Percentiles rank a stretch among this genome's conserved stretches.
phyloP scores from a whole-genome alignment of 2,888 invertebrate species.

The Leucania comma region DNA sequence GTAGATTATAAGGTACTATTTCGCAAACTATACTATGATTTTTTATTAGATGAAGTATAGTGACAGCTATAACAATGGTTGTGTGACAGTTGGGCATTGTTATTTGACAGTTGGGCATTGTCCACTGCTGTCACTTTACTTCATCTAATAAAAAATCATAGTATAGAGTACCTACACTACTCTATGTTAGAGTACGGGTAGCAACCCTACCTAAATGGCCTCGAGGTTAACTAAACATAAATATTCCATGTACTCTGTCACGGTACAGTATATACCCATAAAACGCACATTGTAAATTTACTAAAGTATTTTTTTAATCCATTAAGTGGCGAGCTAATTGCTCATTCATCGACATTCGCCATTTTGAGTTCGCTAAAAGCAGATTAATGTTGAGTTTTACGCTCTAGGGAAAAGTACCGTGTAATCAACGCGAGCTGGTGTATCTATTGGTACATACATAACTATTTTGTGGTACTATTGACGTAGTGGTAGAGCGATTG shows the following conservation, averaged over 20 bases:
- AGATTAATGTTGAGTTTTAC: constrained; percentile 43
- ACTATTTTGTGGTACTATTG: neutral
- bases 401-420: constrained; percentile 38
- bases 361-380: constrained; percentile 54
- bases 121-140: too few species aligned
- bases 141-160: too few species aligned
- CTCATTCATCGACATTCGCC: constrained; percentile 49
- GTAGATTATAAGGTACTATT: too few species aligned
- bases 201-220: neutral
- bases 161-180: too few species aligned
- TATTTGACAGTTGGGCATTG: too few species aligned
- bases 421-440: constrained; percentile 27
- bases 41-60: too few species aligned
- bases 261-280: neutral
- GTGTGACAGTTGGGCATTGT: too few species aligned
- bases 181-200: too few species aligned
- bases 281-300: neutral
- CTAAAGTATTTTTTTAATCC: constrained; percentile 42
- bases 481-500: too few species aligned
- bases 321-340: constrained; percentile 46
- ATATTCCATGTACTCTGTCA: neutral
- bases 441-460: constrained; percentile 10
- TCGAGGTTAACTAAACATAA: neutral
- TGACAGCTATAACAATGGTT: too few species aligned
- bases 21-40: too few species aligned